These are phyloP conservation scores for Trachymyrmex septentrionalis DNA, from an alignment of 1,140 invertebrate species.

Conservation along the genomic window DNA sequence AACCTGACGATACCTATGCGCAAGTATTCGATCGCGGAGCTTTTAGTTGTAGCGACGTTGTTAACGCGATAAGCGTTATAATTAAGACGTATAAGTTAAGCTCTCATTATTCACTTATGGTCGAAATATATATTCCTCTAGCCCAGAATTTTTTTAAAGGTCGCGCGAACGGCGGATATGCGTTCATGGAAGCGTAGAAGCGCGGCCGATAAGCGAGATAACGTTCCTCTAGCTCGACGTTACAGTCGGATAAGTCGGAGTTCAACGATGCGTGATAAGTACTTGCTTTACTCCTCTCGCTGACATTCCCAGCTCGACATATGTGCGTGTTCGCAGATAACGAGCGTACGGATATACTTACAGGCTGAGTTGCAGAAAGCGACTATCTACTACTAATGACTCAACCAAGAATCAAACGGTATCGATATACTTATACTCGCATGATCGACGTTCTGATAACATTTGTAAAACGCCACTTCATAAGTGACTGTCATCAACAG, in stretches of 20 bases:
- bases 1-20: background rate
- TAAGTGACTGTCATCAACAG: background rate
- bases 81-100: too few species aligned
- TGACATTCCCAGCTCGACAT: background rate
- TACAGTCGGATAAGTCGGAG: slow-evolving; percentile 54
- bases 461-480: slow-evolving; percentile 7
- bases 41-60: background rate
- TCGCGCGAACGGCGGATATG: slow-evolving; percentile 22
- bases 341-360: background rate
- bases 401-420: slow-evolving; percentile 24
- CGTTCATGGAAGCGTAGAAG: slow-evolving; percentile 58
- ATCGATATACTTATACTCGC: slow-evolving; percentile 18
- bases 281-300: slow-evolving; percentile 26
- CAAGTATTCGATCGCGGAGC: background rate
- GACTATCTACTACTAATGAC: slow-evolving; percentile 26
- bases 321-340: slow-evolving; percentile 23
- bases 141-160: slow-evolving; percentile 32
- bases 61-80: slow-evolving; percentile 38
- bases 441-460: slow-evolving; percentile 35
- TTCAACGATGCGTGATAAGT: slow-evolving; percentile 54
- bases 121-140: slow-evolving; percentile 4
- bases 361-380: slow-evolving; percentile 42
- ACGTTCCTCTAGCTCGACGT: slow-evolving; percentile 56
- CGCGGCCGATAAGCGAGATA: slow-evolving; percentile 64
- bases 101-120: slow-evolving; percentile 32